Evolutionary conservation across 2,797 vertebrate genomes (phyloP).

Genomic region (Acridotheres tristis): DNA sequence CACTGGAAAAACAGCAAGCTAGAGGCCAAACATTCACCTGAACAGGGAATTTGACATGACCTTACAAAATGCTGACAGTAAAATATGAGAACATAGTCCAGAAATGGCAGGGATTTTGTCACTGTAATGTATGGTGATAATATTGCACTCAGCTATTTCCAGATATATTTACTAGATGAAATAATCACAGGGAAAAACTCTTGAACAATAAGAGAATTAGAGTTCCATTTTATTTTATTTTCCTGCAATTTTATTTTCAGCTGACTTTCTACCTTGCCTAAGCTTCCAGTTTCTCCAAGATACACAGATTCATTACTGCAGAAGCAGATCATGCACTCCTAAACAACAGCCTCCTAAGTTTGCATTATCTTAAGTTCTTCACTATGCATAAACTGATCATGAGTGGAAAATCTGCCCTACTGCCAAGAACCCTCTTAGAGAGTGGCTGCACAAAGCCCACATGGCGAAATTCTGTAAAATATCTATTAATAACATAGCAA

Average conservation of each 20-base stretch:
- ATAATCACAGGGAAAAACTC: neutral
- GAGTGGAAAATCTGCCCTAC: neutral
- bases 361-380: neutral
- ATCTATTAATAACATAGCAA: neutral
- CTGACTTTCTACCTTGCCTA: neutral
- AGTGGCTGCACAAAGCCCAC: accelerated
- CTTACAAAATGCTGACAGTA: neutral
- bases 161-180: neutral
- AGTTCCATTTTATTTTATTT: neutral
- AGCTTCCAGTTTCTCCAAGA: neutral
- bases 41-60: neutral
- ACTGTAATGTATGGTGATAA: neutral
- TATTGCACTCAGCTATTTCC: neutral
- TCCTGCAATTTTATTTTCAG: neutral
- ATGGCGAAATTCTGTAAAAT: neutral
- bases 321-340: neutral
- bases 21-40: neutral
- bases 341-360: neutral
- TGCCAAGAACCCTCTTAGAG: neutral
- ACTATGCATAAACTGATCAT: neutral
- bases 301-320: neutral
- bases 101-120: neutral
- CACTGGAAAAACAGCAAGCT: neutral
- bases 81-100: neutral
- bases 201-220: neutral